A percentile compares a stretch with the other conserved stretches of the same genome.
These are phyloP conservation scores for Melanotaenia parkinsoni DNA, from an alignment of 2,797 vertebrate species.

Conservation along the genomic window DNA sequence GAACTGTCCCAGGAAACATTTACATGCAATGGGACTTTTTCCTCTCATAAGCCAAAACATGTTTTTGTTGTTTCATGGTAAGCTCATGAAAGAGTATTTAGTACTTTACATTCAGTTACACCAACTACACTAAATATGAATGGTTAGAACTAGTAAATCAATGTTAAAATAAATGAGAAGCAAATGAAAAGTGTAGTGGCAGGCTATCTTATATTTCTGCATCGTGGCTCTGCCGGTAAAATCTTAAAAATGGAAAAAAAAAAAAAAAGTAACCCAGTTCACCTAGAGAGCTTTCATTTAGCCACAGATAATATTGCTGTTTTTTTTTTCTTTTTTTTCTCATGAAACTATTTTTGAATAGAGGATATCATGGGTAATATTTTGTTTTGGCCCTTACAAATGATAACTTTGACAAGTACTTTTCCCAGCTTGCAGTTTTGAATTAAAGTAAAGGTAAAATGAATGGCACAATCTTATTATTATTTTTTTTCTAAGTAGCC, in stretches of 20 bases:
- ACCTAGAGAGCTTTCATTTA: neutral
- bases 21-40: slow-evolving; percentile 67
- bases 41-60: slow-evolving; percentile 37
- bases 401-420: neutral
- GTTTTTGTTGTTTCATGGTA: slow-evolving; percentile 44
- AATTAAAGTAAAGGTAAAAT: neutral
- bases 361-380: neutral
- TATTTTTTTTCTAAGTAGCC: neutral
- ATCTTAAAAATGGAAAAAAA: neutral
- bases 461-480: neutral
- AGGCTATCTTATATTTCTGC: neutral
- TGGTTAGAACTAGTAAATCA: slow-evolving; percentile 6
- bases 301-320: neutral
- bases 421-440: neutral
- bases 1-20: slow-evolving; percentile 78
- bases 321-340: neutral
- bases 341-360: neutral
- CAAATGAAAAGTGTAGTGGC: neutral
- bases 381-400: neutral
- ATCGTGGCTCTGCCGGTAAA: neutral
- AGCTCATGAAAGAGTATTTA: slow-evolving; percentile 29
- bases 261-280: neutral
- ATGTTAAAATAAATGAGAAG: neutral
- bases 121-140: neutral
- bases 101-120: neutral